phyloP scores from a whole-genome alignment of 64 coral and sea anemone genomes.

The Pachyseris speciosa region DNA sequence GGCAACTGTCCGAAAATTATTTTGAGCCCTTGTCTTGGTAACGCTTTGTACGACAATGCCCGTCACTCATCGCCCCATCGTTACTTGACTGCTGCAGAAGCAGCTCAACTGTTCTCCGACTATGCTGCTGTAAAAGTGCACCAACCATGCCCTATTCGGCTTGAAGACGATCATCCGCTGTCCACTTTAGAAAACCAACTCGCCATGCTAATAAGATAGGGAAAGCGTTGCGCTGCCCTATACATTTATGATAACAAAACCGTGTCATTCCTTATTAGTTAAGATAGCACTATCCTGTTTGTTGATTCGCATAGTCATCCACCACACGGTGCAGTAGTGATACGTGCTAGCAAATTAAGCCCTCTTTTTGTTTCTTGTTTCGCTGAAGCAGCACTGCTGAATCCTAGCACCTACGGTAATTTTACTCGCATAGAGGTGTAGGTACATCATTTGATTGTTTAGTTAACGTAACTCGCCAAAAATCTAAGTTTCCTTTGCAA shows the following conservation, averaged over 20 bases:
- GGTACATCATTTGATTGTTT: not conserved
- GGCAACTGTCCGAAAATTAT: no score
- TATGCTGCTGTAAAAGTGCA: not conserved
- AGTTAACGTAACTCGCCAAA: not conserved
- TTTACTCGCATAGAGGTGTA: not conserved
- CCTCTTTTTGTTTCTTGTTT: no score
- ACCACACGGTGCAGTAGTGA: not conserved
- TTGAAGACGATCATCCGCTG: not conserved
- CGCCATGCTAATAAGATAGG: no score
- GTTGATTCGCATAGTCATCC: not conserved
- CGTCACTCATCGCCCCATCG: not conserved
- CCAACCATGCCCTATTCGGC: not conserved
- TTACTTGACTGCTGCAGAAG: not conserved
- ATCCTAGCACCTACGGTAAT: not conserved
- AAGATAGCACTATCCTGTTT: not conserved
- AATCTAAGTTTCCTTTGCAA: not conserved
- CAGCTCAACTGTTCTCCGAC: not conserved
- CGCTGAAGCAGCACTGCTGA: not conserved
- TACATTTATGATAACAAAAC: not conserved
- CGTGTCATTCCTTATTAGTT: not conserved
- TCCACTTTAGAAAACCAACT: not conserved
- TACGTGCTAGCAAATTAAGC: not conserved
- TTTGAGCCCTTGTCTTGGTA: no score
- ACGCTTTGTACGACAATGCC: not conserved
- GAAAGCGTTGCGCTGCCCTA: not conserved